Percentiles rank a stretch among this genome's conserved stretches.
Conservation (phyloP, 2,113 vertebrate genomes). For the Polypterus bichir region DNA sequence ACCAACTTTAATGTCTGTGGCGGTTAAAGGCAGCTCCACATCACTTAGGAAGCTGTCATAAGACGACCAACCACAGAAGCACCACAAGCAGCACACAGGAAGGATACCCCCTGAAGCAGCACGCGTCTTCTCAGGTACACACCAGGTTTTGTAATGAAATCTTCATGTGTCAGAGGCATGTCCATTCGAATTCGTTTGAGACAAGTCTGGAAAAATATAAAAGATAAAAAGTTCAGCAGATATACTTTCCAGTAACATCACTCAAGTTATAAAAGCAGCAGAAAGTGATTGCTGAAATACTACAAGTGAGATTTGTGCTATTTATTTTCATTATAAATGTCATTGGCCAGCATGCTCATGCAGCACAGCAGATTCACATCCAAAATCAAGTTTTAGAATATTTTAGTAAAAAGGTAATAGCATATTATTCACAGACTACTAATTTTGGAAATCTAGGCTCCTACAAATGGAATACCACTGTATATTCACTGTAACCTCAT, state of each 20-base stretch:
- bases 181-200: slow-evolving; percentile 88
- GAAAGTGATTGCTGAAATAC: too few species aligned
- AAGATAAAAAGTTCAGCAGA: neutral
- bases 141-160: slow-evolving; percentile 57
- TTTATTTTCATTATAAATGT: slow-evolving; percentile 3
- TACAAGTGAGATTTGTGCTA: too few species aligned
- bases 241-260: neutral
- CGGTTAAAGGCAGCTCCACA: slow-evolving; percentile 31
- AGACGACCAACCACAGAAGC: neutral
- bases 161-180: slow-evolving; percentile 75
- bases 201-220: slow-evolving; percentile 62
- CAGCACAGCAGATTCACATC: neutral
- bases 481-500: too few species aligned
- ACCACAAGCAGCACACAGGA: slow-evolving; percentile 18
- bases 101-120: too few species aligned
- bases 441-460: too few species aligned
- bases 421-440: too few species aligned
- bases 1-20: slow-evolving; percentile 54
- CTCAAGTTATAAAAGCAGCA: too few species aligned
- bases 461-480: too few species aligned
- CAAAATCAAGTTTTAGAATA: too few species aligned
- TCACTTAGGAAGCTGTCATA: slow-evolving; percentile 15
- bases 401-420: too few species aligned
- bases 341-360: slow-evolving; percentile 12
- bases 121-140: neutral